phyloP scores from a whole-genome alignment of 2,888 invertebrate genomes.

The Drosophila mercatorum region DNA sequence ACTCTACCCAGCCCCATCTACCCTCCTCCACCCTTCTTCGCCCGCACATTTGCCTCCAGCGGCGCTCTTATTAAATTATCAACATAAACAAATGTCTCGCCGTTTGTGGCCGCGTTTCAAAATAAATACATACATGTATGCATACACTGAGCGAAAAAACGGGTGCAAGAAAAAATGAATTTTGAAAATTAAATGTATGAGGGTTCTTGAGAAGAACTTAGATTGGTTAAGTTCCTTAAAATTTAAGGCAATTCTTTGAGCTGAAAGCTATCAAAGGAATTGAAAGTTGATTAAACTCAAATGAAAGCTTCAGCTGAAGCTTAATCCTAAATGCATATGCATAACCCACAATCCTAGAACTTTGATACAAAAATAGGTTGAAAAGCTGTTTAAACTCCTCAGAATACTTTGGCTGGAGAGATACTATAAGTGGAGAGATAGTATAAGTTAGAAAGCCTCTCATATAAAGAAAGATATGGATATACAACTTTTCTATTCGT shows the following conservation, averaged over 20 bases:
- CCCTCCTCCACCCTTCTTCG: background rate
- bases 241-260: too few species aligned
- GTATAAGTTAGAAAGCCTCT: background rate
- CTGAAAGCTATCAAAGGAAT: background rate
- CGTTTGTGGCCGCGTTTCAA: constrained; percentile 55
- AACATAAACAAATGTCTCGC: constrained; percentile 76
- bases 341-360: background rate
- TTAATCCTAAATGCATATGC: too few species aligned
- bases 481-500: too few species aligned
- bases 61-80: constrained; percentile 75
- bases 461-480: too few species aligned
- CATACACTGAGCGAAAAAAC: constrained; percentile 40
- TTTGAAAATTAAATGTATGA: too few species aligned
- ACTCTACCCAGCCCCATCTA: background rate
- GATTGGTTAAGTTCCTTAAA: background rate
- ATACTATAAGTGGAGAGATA: background rate
- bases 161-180: background rate
- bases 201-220: background rate
- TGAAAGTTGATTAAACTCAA: background rate
- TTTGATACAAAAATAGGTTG: background rate
- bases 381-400: background rate
- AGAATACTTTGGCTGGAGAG: too few species aligned
- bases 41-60: constrained; percentile 50
- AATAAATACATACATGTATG: constrained; percentile 27
- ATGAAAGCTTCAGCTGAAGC: background rate